Percentiles rank a stretch among this genome's conserved stretches.
Evolutionary conservation across 2,888 invertebrate genomes (phyloP).

Genomic region (Nesidiocoris tenuis): DNA sequence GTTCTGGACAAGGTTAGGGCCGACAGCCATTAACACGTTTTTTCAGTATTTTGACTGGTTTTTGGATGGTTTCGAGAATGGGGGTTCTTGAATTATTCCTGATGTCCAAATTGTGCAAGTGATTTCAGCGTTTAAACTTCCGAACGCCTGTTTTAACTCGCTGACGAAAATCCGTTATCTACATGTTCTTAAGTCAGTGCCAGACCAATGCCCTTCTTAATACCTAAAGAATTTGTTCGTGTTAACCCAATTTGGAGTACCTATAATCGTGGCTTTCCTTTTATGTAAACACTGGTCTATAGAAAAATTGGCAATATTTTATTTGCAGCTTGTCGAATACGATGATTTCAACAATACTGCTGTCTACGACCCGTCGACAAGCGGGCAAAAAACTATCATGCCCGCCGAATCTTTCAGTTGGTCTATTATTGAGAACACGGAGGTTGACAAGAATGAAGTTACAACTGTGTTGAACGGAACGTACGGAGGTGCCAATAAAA

Average conservation of each 20-base stretch:
- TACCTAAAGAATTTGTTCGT: too few relatives aligned
- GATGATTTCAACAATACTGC: constrained; percentile 61
- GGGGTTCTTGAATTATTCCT: constrained; percentile 19
- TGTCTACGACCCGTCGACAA: constrained; percentile 52
- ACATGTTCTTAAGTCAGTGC: too few relatives aligned
- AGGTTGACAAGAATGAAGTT: neutral
- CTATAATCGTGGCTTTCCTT: too few relatives aligned
- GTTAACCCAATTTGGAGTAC: too few relatives aligned
- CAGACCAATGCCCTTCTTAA: too few relatives aligned
- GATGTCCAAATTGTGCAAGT: constrained; percentile 14
- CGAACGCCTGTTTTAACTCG: too few relatives aligned
- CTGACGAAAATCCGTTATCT: too few relatives aligned
- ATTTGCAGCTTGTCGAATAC: constrained; percentile 65
- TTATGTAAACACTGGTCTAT: too few relatives aligned
- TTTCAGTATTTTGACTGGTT: constrained; percentile 22
- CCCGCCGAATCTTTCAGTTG: constrained; percentile 55
- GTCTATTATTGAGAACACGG: too few relatives aligned
- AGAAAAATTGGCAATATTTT: too few relatives aligned
- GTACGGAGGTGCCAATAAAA: neutral
- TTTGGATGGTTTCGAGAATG: too few relatives aligned
- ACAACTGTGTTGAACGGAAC: constrained; percentile 2
- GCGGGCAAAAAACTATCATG: constrained; percentile 54
- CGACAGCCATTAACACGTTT: constrained; percentile 26
- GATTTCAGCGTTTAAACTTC: too few relatives aligned
- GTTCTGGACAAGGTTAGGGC: constrained; percentile 63